A percentile compares a stretch with the other conserved stretches of the same genome.
These are phyloP conservation scores for Hyppa rectilinea DNA, from an alignment of 2,888 invertebrate genomes.

Conservation along the genomic window DNA sequence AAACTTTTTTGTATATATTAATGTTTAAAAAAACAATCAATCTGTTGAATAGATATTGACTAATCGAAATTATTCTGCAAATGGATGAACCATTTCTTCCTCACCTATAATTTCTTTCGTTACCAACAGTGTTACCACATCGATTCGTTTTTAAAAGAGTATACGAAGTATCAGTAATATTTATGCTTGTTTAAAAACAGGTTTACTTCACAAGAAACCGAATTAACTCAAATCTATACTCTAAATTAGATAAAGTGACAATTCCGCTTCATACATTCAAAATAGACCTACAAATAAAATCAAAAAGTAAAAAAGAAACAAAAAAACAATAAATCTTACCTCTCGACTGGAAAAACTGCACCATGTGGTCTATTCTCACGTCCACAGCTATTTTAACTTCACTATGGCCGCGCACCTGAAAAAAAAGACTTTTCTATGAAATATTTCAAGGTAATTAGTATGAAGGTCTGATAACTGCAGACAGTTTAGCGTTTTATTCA, in stretches of 20 bases:
- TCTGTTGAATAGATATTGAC: too few relatives aligned
- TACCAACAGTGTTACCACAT: background rate
- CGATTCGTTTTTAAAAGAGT: too few relatives aligned
- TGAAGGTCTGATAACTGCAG: too few relatives aligned
- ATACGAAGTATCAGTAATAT: too few relatives aligned
- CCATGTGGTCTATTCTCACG: slow-evolving; percentile 73
- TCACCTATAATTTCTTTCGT: too few relatives aligned
- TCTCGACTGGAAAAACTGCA: slow-evolving; percentile 69
- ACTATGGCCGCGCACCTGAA: slow-evolving; percentile 80
- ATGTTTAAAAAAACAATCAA: too few relatives aligned
- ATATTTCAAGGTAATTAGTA: background rate
- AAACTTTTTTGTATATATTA: too few relatives aligned
- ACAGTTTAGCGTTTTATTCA: too few relatives aligned
- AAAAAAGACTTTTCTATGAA: slow-evolving; percentile 46
- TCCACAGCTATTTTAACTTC: slow-evolving; percentile 72
- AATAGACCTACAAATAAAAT: slow-evolving; percentile 60
- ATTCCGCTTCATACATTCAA: slow-evolving; percentile 65
- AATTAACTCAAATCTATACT: slow-evolving; percentile 20
- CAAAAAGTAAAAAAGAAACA: slow-evolving; percentile 35
- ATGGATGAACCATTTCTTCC: too few relatives aligned
- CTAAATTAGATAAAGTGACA: slow-evolving; percentile 57
- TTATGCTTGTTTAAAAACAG: background rate
- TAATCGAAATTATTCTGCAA: too few relatives aligned
- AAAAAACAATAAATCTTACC: slow-evolving; percentile 75
- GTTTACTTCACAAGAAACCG: background rate